Conservation (phyloP, 2,113 vertebrate species). For the Pachyramphus minor region DNA sequence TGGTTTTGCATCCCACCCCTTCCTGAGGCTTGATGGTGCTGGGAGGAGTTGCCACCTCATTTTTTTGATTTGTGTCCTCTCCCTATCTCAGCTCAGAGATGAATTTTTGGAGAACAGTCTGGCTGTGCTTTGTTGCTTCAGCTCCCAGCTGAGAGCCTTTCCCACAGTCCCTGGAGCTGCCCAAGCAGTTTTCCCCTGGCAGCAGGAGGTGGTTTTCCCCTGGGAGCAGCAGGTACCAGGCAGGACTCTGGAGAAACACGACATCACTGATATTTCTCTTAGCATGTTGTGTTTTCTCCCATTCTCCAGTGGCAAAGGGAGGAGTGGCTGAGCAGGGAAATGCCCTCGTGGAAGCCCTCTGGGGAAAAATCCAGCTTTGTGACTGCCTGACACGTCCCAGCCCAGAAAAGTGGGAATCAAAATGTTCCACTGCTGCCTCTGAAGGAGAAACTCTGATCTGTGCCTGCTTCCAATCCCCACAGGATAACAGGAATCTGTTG, state of each 20-base stretch:
- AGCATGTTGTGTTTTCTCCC: neutral
- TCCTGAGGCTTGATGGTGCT: rapidly evolving
- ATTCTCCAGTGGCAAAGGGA: neutral
- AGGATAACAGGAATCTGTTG: neutral
- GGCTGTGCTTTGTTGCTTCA: neutral
- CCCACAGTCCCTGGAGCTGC: neutral
- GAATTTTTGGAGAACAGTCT: neutral
- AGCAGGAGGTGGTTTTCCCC: neutral
- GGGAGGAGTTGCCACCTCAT: neutral
- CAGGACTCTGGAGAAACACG: neutral
- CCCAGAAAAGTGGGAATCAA: neutral
- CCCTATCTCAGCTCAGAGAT: neutral
- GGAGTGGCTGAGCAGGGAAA: neutral
- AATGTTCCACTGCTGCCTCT: neutral
- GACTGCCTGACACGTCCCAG: neutral
- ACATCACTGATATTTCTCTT: neutral
- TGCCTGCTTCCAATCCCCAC: neutral
- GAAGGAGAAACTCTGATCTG: neutral
- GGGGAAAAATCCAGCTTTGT: neutral
- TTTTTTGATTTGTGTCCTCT: neutral
- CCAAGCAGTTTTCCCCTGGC: neutral
- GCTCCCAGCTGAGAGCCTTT: neutral
- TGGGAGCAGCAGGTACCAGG: neutral
- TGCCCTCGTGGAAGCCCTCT: neutral
- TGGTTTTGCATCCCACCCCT: neutral